Conservation (phyloP, 2,113 vertebrate species). For the Nymphicus hollandicus region DNA sequence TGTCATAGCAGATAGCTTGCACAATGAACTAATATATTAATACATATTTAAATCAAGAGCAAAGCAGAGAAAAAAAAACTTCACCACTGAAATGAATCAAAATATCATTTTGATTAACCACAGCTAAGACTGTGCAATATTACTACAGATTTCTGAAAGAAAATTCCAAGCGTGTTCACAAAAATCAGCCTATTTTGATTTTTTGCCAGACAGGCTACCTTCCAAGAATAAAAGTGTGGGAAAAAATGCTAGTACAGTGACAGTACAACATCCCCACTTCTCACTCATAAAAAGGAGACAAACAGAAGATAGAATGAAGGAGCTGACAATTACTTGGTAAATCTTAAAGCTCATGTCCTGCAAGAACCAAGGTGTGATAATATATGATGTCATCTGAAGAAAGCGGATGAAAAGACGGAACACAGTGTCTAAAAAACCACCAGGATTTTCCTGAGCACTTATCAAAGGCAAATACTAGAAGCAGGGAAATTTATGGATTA, state of each 20-base stretch:
- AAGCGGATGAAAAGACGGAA: not conserved
- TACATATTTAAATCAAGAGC: constrained; percentile 10
- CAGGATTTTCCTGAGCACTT: not conserved
- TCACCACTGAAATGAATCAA: not conserved
- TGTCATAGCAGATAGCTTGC: not conserved
- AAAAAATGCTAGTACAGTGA: constrained; percentile 28
- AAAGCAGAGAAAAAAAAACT: not conserved
- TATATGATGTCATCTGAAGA: not conserved
- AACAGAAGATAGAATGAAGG: constrained; percentile 43
- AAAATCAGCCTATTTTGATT: constrained; percentile 51
- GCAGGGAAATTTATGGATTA: not conserved
- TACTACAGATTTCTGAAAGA: constrained; percentile 26
- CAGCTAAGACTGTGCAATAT: not conserved
- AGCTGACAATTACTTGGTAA: not conserved
- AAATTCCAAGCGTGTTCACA: constrained; percentile 45
- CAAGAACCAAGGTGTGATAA: not conserved
- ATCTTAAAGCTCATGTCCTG: not conserved
- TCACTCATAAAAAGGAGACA: constrained; percentile 34
- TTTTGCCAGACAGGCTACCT: constrained; percentile 59
- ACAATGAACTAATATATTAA: not conserved
- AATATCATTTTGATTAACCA: not conserved
- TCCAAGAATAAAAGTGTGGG: constrained; percentile 63
- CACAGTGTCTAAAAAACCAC: not conserved
- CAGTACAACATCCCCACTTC: constrained; percentile 23
- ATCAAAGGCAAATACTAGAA: not conserved